Base-by-base conservation (phyloP, 2,888 invertebrate genomes). In the Heliconius ethilla region DNA sequence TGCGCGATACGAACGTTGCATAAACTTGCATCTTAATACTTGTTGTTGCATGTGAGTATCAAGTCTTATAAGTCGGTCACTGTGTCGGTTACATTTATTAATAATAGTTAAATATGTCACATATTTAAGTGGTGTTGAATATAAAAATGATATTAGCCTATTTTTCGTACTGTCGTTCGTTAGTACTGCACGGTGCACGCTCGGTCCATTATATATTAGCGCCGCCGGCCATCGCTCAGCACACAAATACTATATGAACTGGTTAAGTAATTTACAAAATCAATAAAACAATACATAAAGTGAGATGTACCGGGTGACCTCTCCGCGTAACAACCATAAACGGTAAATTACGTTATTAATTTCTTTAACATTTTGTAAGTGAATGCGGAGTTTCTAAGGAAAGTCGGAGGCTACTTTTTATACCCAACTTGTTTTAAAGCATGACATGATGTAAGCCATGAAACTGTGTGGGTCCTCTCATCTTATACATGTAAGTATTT, bases 1-100 rank as follows among this genome's bases (percentile, higher is more conserved):
- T 90, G 90, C 92, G 89, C 89, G 88, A 88, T 87, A 86, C 84
- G 83, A 83, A 79, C 81, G 81, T 88, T 88, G 87, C 87, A 86
- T 85, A 87, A 86, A 83, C 86, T 85, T 84, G 83, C 85, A 33
- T 33, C 33, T 33, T 33, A 33, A 6, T 33, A 33, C 33, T 33
- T 33, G 33, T 33, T 33, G 33, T 6, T 33, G 33, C 6, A 33
- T 33, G 33, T 33, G 33, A 33, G 6, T 33, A 33, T 33, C 9
- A 33, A 65, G 29, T 65, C 29, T 29, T 65, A 55, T 55, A n/a
- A 51, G 45, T 33, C 33, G 33, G 33, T 33, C 7, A 33, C 33
- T 7, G 7, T 6, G 33, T 33, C 33, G 33, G n/a, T 27, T 27
- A 27, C 27, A 27, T 2, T 27, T 27, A 27, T 27, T 27, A 27